Conservation (phyloP, 2,888 invertebrate genomes). For the Chymomyza procnemis region DNA sequence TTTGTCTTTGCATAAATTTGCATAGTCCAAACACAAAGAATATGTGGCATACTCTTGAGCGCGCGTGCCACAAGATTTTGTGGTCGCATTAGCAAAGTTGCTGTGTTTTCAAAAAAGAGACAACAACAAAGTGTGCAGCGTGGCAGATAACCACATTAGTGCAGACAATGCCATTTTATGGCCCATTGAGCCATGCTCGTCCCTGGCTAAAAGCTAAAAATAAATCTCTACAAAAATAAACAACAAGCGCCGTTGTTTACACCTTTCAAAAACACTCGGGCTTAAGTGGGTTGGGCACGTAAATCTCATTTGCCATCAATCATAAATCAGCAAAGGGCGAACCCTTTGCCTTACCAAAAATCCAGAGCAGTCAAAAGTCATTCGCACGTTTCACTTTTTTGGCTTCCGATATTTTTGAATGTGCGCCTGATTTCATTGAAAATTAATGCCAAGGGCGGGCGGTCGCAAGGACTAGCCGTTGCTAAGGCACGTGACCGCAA, state of each 20-base stretch:
- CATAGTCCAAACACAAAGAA: conserved; percentile 56
- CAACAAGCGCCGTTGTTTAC: conserved; percentile 58
- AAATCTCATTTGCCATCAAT: conserved; percentile 68
- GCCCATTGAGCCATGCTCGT: conserved; percentile 76
- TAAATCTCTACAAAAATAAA: background rate
- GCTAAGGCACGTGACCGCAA: conserved; percentile 76
- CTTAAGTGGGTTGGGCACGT: background rate
- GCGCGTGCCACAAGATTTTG: conserved; percentile 65
- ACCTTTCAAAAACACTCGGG: conserved; percentile 72
- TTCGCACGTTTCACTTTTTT: conserved; percentile 55
- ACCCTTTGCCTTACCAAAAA: conserved; percentile 20
- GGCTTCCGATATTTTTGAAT: conserved; percentile 42
- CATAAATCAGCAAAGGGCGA: conserved; percentile 69
- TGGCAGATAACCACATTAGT: conserved; percentile 76
- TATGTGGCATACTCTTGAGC: conserved; percentile 22
- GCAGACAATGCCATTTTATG: conserved; percentile 77
- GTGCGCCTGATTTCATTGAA: conserved; percentile 69
- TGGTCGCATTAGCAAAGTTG: conserved; percentile 66
- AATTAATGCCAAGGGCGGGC: conserved; percentile 65
- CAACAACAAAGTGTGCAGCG: conserved; percentile 75
- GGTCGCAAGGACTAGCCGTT: conserved; percentile 7
- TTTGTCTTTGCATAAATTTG: conserved; percentile 74
- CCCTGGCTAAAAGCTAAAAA: conserved; percentile 2
- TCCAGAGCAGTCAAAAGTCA: conserved; percentile 67
- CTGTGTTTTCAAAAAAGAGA: conserved; percentile 2